Conservation (phyloP, 2,888 invertebrate species). For the Alloplasta piceator region DNA sequence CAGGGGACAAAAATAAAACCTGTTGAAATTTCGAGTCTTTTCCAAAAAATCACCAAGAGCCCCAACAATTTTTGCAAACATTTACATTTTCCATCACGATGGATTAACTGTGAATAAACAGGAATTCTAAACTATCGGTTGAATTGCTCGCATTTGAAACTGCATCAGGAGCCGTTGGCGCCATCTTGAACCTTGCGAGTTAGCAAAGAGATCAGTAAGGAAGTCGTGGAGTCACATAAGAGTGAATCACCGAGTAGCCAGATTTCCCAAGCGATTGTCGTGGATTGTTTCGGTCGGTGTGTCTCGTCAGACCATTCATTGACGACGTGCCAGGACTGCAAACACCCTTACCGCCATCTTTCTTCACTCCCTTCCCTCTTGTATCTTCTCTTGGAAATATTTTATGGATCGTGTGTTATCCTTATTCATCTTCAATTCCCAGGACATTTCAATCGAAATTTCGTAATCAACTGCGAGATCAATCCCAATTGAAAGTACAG, state of each 20-base stretch:
- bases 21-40: slow-evolving; percentile 43
- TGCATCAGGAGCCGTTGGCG: slow-evolving; percentile 12
- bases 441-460: too few species aligned
- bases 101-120: slow-evolving; percentile 64
- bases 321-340: slow-evolving; percentile 81
- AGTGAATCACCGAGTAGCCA: slow-evolving; percentile 75
- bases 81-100: slow-evolving; percentile 67
- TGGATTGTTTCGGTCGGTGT: slow-evolving; percentile 76
- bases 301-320: slow-evolving; percentile 82
- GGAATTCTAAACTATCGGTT: slow-evolving; percentile 58
- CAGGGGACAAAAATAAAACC: slow-evolving; percentile 31
- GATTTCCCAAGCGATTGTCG: slow-evolving; percentile 83
- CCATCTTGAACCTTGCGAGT: neutral
- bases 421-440: too few species aligned
- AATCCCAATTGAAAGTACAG: too few species aligned
- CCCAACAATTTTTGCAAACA: slow-evolving; percentile 53
- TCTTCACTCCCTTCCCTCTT: slow-evolving; percentile 58
- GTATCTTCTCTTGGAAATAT: neutral
- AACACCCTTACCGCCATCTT: slow-evolving; percentile 41
- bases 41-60: slow-evolving; percentile 23
- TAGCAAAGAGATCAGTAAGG: slow-evolving; percentile 32
- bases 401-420: too few species aligned
- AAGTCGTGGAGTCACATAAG: slow-evolving; percentile 35
- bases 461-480: too few species aligned
- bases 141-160: slow-evolving; percentile 22